A percentile compares a stretch with the other conserved stretches of the same genome.
phyloP scores from a whole-genome alignment of 2,113 vertebrate genomes.

The Nipponia nippon region DNA sequence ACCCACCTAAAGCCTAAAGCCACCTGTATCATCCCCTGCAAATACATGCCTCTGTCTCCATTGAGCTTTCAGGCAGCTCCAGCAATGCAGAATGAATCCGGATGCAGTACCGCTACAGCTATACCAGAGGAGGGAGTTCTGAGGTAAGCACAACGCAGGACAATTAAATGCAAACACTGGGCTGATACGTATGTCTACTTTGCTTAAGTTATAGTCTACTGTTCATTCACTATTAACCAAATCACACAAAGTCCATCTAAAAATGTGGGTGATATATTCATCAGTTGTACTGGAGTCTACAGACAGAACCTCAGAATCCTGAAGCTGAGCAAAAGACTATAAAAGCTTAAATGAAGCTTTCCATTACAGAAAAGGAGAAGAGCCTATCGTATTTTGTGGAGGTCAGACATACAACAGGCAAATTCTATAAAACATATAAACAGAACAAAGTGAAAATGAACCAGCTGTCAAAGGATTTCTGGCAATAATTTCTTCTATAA shows the following conservation, averaged over 20 bases:
- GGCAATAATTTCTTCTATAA: not conserved
- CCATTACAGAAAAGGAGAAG: not conserved
- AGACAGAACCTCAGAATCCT: not conserved
- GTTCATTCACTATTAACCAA: not conserved
- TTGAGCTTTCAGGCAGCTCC: not conserved
- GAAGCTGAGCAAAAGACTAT: not conserved
- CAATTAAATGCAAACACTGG: not conserved
- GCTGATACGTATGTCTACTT: not conserved
- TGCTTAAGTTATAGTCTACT: not conserved
- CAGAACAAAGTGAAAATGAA: conserved; percentile 32
- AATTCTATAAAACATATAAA: not conserved
- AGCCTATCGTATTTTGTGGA: not conserved
- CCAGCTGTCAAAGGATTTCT: conserved; percentile 1
- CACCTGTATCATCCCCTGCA: not conserved
- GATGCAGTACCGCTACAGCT: not conserved
- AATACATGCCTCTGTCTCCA: not conserved
- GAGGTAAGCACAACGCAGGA: not conserved
- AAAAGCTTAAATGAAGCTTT: not conserved
- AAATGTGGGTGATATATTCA: not conserved
- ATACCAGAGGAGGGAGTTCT: not conserved
- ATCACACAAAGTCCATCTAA: not conserved
- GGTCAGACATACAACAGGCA: conserved; percentile 6
- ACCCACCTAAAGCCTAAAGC: not conserved
- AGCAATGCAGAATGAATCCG: not conserved
- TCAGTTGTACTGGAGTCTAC: not conserved